Evolutionary conservation across 2,888 invertebrate genomes (phyloP).

Genomic region (Endotricha flammealis): DNA sequence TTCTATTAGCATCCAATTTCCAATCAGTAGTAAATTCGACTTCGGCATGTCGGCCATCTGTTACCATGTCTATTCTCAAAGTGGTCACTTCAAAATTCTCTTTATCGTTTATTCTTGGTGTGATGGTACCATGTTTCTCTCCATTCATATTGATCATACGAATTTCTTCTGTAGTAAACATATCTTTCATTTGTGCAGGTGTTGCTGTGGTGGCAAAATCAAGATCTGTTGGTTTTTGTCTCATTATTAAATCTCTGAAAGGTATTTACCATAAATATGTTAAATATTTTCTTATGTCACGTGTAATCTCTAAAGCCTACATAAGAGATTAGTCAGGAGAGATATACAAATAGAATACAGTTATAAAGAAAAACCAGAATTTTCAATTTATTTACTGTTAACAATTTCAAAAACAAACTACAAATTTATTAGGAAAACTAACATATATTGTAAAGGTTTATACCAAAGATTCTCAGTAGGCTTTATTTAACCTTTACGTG

Average conservation of each 20-base stretch:
- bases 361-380: no score
- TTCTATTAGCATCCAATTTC: conserved; percentile 94
- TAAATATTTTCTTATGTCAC: conserved; percentile 8
- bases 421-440: no score
- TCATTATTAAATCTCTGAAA: conserved; percentile 87
- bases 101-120: conserved; percentile 94
- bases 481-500: no score
- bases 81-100: conserved; percentile 98
- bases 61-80: conserved; percentile 91
- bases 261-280: conserved; percentile 6
- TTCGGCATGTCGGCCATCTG: conserved; percentile 96
- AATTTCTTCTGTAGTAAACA: conserved; percentile 90
- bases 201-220: conserved; percentile 99
- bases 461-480: no score
- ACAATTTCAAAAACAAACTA: no score
- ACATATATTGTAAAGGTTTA: no score
- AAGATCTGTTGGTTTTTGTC: conserved; percentile 89
- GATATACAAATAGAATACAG: no score
- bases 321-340: no score
- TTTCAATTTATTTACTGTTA: no score
- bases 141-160: conserved; percentile 95
- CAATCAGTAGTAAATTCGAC: conserved; percentile 96
- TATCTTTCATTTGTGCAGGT: conserved; percentile 95
- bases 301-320: no score
- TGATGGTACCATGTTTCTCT: conserved; percentile 97